Evolutionary conservation across 2,888 invertebrate genomes (phyloP), one percentile per base, ranked within the genome.

Genomic region (Argyresthia goedartella): DNA sequence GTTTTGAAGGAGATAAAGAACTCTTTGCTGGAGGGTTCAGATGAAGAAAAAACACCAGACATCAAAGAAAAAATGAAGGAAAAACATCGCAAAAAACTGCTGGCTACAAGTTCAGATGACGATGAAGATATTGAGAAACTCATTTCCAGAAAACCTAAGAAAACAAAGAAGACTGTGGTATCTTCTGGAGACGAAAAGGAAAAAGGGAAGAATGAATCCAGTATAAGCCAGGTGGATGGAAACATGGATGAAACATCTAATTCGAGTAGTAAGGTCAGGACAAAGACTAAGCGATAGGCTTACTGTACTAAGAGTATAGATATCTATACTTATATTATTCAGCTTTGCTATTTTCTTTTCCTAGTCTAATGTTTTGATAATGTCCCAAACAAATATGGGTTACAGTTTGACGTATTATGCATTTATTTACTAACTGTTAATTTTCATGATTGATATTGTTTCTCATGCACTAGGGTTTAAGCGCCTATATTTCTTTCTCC

Each of bases 191-290:
- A 53, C n/a, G 41, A 42, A 7, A 52, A 48, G 35, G 34, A 52
- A 45, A 48, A 15, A 45, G 49, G 52, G 46, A 53, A 54, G 39
- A 53, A 57, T 15, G 49, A 55, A 53, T 53, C 52, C 53, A 57
- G 56, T 50, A 60, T 54, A 45, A 54, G 61, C 46, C 56, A 64
- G 52, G 54, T 59, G 41, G 60, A 64, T 57, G 62, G 60, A 43
- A 62, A 62, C 53, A 53, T 54, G 15, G 61, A 63, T 55, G 66
- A 66, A 55, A 58, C 64, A 39, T 73, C 73, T 53, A 68, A 67
- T 62, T 67, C 73, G 64, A 69, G 67, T 70, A 65, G 62, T 59
- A 79, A 84, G 84, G 84, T 84, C 81, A 75, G 81, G 75, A 63
- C 56, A 50, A 53, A 52, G 15, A 49, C 52, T 49, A 54, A 25